Base-by-base conservation (phyloP, 2,113 vertebrate species). In the Spizaetus ornatus region DNA sequence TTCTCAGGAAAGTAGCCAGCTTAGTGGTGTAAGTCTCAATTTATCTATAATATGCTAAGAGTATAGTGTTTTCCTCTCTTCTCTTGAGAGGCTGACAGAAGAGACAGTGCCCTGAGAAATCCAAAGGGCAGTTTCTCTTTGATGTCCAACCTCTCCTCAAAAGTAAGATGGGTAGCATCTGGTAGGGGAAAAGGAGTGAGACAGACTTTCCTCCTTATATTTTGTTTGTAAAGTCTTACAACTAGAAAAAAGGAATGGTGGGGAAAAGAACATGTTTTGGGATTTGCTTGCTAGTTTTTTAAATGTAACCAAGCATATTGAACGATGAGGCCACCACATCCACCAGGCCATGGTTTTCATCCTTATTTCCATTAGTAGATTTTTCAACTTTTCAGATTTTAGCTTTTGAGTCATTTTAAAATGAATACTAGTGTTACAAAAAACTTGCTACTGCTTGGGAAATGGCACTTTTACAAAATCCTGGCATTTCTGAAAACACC, bases 401-500 rank as follows among this genome's bases (percentile, higher is more conserved):
- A 56, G 65, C 27, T 61, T 72, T 50, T 47, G 31, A 32, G 4
- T 13, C 5, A 7, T 29, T 94, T 86, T 67, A 23, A 13, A 84
- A 69, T 43, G 7, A 86, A 29, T 34, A 20, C 11, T 31, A 18
- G 16, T 29, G 26, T 86, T 86, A 65, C 36, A 9, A 31, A 90
- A 88, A 66, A 23, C 40, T 29, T 63, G 34, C 34, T 40, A 7
- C n/a, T 2, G 3, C 69, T 82, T 81, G 31, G 78, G 72, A 88
- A 93, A 91, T 48, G 47, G 40, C 55, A 52, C 38, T 92, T 95
- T 14, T 45, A 65, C 73, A 93, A 85, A 94, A 91, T 82, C 58
- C 43, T 95, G 78, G 40, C 66, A 45, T 94, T 97, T 92, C 77
- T 94, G 65, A 92, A 95, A 97, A 65, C 73, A 95, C 62, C 73